A percentile compares a stretch with the other conserved stretches of the same genome.
phyloP scores from a whole-genome alignment of 1,140 invertebrate genomes.

The Melitaea cinxia region DNA sequence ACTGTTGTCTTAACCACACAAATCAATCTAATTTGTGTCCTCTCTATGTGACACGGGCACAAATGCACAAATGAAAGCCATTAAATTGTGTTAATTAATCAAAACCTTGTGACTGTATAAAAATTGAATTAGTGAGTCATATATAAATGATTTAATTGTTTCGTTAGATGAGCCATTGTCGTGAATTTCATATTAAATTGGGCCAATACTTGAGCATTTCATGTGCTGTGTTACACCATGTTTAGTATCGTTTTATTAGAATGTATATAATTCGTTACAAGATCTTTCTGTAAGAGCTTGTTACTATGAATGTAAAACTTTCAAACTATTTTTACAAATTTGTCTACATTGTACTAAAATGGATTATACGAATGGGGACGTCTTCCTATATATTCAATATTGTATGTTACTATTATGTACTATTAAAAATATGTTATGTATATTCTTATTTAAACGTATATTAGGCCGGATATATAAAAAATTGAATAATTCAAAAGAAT shows the following conservation, averaged over 20 bases:
- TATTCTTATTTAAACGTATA: not conserved
- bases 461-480: not conserved
- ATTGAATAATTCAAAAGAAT: not conserved
- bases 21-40: too few species aligned
- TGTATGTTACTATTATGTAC: conserved; percentile 4
- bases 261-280: not conserved
- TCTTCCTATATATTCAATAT: conserved; percentile 6
- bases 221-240: not conserved
- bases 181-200: not conserved
- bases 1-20: too few species aligned
- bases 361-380: not conserved
- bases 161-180: too few species aligned
- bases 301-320: too few species aligned
- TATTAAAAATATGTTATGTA: not conserved
- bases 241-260: not conserved
- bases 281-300: too few species aligned
- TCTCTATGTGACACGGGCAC: too few species aligned
- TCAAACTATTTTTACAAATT: not conserved
- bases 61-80: too few species aligned
- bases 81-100: too few species aligned
- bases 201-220: not conserved
- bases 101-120: too few species aligned
- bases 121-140: too few species aligned
- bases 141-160: too few species aligned
- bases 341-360: not conserved